A percentile compares a stretch with the other conserved stretches of the same genome.
Evolutionary conservation across 1,140 invertebrate species (phyloP).

Genomic region (Macrobrachium nipponense): DNA sequence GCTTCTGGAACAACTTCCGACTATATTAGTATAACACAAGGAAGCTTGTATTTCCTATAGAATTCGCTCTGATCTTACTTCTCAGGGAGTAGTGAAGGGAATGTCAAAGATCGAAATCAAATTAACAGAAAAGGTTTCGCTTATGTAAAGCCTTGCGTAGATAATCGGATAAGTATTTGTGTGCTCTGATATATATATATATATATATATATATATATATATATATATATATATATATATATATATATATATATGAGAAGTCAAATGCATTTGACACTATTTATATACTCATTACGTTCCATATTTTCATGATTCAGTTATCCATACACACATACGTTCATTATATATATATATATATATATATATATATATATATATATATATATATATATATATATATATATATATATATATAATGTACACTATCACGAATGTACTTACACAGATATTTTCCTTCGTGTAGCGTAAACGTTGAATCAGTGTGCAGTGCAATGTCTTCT

Average conservation of each 20-base stretch:
- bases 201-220: slow-evolving; percentile 21
- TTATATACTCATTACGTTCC: neutral
- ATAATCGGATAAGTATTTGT: neutral
- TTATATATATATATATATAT: neutral
- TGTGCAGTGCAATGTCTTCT: no score
- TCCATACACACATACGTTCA: neutral
- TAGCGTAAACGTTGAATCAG: neutral
- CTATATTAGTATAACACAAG: no score
- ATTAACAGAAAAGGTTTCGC: no score
- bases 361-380: neutral
- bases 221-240: slow-evolving; percentile 17
- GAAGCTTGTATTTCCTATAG: no score
- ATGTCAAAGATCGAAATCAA: no score
- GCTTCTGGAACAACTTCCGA: no score
- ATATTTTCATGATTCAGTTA: no score
- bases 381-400: neutral
- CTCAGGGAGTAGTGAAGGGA: no score
- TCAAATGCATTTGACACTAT: neutral
- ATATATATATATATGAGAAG: slow-evolving; percentile 3
- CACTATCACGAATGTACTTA: no score
- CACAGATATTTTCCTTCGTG: no score
- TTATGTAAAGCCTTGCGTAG: neutral
- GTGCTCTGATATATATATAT: slow-evolving; percentile 12
- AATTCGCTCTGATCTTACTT: no score
- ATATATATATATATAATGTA: no score